These are phyloP conservation scores for Hydropsyche tenuis DNA, from an alignment of 1,140 invertebrate genomes.

Conservation along the genomic window DNA sequence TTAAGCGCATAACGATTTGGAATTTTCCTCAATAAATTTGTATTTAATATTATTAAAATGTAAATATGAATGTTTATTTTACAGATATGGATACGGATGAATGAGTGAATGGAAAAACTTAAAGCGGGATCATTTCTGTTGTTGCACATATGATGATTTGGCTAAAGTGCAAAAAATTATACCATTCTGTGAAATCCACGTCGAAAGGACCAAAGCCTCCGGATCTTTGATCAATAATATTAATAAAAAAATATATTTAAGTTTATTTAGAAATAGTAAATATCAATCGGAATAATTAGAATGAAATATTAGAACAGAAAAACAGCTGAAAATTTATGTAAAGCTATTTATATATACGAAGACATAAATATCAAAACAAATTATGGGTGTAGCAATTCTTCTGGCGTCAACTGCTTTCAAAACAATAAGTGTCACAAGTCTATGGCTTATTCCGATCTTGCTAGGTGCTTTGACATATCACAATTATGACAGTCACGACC, in stretches of 20 bases:
- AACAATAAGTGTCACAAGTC: slow-evolving; percentile 75
- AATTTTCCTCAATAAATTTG: neutral
- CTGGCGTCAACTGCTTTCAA: slow-evolving; percentile 77
- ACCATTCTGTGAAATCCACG: slow-evolving; percentile 20
- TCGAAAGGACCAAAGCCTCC: slow-evolving; percentile 41
- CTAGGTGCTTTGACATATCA: slow-evolving; percentile 83
- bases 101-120: slow-evolving; percentile 6
- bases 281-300: neutral
- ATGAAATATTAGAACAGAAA: slow-evolving; percentile 2
- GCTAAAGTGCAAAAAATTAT: slow-evolving; percentile 3
- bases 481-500: slow-evolving; percentile 81
- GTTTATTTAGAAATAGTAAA: neutral
- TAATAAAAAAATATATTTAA: neutral
- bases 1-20: neutral
- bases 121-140: neutral
- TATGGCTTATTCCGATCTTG: slow-evolving; percentile 83
- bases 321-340: neutral
- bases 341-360: too few species aligned
- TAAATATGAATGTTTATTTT: slow-evolving; percentile 14
- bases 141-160: slow-evolving; percentile 42
- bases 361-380: neutral
- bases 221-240: slow-evolving; percentile 8
- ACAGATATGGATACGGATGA: slow-evolving; percentile 3
- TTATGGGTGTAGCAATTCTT: slow-evolving; percentile 75
- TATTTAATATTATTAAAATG: neutral